Evolutionary conservation across 1,140 invertebrate species (phyloP).

Genomic region (Trachelipus rathkii): DNA sequence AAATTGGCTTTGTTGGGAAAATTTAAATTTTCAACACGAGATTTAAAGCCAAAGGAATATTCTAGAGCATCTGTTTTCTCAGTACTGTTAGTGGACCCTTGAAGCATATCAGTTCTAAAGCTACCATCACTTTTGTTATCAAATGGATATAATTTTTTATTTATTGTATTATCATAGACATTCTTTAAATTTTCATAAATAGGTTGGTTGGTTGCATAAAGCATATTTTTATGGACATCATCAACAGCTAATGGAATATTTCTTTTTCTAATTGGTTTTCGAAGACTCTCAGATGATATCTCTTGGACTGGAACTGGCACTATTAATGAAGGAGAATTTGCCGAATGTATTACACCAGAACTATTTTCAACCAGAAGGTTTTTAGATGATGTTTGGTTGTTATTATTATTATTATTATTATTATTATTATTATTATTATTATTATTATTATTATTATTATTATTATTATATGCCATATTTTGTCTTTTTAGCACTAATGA

Average conservation of each 20-base stretch:
- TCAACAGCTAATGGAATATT: neutral
- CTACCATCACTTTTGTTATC: too few species aligned
- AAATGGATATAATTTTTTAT: too few species aligned
- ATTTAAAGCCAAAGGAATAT: neutral
- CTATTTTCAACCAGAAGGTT: neutral
- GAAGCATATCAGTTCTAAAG: too few species aligned
- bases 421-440: neutral
- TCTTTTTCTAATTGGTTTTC: slow-evolving; percentile 1
- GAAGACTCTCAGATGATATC: neutral
- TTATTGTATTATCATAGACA: too few species aligned
- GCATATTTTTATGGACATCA: neutral
- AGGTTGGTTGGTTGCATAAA: neutral
- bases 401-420: neutral
- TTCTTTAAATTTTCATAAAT: neutral
- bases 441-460: neutral
- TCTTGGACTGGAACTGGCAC: neutral
- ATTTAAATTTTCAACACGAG: neutral
- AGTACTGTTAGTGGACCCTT: too few species aligned
- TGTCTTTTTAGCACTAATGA: slow-evolving; percentile 1
- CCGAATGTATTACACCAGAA: neutral
- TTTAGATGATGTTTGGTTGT: neutral
- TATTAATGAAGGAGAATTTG: neutral
- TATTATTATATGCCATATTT: neutral
- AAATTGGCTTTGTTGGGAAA: neutral
- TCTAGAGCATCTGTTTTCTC: neutral